These are phyloP conservation scores for Laupala kohalensis DNA, from an alignment of 1,140 invertebrate species.

Conservation along the genomic window DNA sequence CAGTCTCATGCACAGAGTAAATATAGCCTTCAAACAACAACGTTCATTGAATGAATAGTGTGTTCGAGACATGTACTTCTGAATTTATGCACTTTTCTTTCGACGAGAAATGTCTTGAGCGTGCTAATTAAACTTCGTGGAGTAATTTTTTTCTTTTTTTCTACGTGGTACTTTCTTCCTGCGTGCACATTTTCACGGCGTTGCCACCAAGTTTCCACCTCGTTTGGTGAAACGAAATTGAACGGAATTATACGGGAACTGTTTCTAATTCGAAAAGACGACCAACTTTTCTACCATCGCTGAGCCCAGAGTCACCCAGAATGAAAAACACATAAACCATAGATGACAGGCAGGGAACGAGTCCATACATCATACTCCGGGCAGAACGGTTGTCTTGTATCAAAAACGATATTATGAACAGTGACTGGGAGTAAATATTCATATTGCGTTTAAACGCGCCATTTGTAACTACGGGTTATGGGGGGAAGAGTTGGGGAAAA, in stretches of 20 bases:
- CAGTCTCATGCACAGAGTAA: no score
- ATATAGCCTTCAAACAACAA: no score
- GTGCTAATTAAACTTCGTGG: no score
- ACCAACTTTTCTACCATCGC: background rate
- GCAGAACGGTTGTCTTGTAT: background rate
- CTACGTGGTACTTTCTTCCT: no score
- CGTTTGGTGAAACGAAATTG: background rate
- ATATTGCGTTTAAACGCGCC: background rate
- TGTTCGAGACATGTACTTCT: no score
- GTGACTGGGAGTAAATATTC: background rate
- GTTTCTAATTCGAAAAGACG: background rate
- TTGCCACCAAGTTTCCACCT: background rate
- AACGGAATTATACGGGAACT: background rate
- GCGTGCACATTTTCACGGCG: no score
- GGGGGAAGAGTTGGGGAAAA: no score
- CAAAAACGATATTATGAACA: background rate
- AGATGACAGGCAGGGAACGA: background rate
- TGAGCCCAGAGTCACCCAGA: background rate
- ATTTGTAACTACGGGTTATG: background rate
- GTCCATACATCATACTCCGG: background rate
- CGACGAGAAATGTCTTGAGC: no score
- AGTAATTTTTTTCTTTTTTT: no score
- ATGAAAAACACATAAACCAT: background rate
- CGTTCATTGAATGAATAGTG: no score
- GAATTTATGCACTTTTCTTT: no score